Evolutionary conservation across 2,797 vertebrate species (phyloP), one percentile per base, ranked within the genome.

Genomic region (Gambusia yucatana): DNA sequence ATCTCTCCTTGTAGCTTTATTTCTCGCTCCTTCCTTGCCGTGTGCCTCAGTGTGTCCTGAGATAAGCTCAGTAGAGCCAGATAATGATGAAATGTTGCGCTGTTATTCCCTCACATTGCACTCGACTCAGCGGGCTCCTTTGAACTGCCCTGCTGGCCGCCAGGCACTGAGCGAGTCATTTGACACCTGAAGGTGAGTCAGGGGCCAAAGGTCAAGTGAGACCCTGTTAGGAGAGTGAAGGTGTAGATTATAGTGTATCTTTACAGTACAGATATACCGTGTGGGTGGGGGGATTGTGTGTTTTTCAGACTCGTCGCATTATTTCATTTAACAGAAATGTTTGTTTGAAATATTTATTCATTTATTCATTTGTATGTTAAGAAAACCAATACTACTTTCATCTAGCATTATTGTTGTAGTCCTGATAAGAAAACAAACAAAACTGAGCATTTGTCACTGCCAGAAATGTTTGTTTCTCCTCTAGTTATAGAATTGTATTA

Each of bases 121-220:
- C 90, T 91, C 91, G 50, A 86, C 91, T 90, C 94, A 92, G 93
- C 85, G 92, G 92, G 88, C 89, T 93, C 94, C 91, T 93, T 90
- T 95, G 94, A 95, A 92, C 94, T 93, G 73, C 78, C 94, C 93
- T 87, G 91, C 94, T 95, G 95, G 90, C 91, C 94, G 93, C 93
- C 95, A 92, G 95, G 93, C 95, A 94, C 93, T 92, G 94, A 93
- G 82, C 72, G 77, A 92, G 93, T 95, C 95, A 91, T 90, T 94
- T 95, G 93, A 95, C 94, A 93, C 88, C 81, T 94, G 90, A 95
- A 96, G 96, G 96, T 96, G 95, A 96, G 96, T 96, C 88, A 84
- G 85, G 92, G 89, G 86, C 91, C 86, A 87, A 57, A 89, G 87
- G 90, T 90, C 83, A 89, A 77, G 77, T 80, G 78, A 79, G 89